phyloP scores from a whole-genome alignment of 2,888 invertebrate species.

The Embidobia sp. region DNA sequence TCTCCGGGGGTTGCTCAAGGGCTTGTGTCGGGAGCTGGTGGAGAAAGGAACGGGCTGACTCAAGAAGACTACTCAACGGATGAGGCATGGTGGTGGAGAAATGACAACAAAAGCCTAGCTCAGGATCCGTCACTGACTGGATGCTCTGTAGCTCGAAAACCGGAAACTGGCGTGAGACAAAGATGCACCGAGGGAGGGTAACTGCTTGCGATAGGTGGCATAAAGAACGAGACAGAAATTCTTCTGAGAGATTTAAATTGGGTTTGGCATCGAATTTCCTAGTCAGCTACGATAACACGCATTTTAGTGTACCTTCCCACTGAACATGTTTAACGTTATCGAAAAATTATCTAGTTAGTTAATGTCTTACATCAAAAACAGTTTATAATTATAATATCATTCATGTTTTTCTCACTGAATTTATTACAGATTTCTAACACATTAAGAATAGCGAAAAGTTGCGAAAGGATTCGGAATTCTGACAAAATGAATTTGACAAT shows the following conservation, averaged over 20 bases:
- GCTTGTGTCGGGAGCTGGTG: slow-evolving; percentile 59
- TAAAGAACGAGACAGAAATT: slow-evolving; percentile 44
- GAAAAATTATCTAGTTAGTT: too few relatives aligned
- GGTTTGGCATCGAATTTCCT: slow-evolving; percentile 47
- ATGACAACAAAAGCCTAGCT: slow-evolving; percentile 74
- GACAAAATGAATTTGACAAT: too few relatives aligned
- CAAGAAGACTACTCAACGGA: slow-evolving; percentile 62
- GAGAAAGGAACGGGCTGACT: slow-evolving; percentile 65
- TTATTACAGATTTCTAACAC: too few relatives aligned
- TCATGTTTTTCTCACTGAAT: too few relatives aligned
- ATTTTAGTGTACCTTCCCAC: too few relatives aligned
- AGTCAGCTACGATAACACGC: too few relatives aligned
- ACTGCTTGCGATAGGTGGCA: slow-evolving; percentile 27
- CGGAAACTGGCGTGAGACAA: slow-evolving; percentile 57
- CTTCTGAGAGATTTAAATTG: slow-evolving; percentile 45
- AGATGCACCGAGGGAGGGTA: slow-evolving; percentile 40
- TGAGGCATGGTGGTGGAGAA: slow-evolving; percentile 64
- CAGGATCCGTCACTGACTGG: slow-evolving; percentile 70
- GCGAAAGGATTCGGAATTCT: too few relatives aligned
- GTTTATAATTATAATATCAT: too few relatives aligned
- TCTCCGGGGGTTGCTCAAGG: slow-evolving; percentile 67
- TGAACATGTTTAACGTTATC: too few relatives aligned
- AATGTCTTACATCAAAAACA: too few relatives aligned
- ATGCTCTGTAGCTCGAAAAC: slow-evolving; percentile 60
- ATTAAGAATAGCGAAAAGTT: too few relatives aligned